phyloP scores from a whole-genome alignment of 23 tunicate genomes.

The Clavelina lepadiformis region DNA sequence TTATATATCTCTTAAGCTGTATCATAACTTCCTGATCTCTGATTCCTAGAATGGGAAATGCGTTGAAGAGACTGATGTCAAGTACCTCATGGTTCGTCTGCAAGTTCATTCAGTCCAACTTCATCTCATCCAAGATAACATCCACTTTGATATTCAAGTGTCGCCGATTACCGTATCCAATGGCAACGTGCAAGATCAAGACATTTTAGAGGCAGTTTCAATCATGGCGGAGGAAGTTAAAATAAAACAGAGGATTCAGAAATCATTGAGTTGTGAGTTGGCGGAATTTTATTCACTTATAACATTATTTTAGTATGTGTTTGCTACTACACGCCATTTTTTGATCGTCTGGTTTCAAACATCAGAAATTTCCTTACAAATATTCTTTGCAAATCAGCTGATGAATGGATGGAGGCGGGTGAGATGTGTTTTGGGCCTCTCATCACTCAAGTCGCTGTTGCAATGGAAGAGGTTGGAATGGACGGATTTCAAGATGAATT shows the following conservation, averaged over 20 bases:
- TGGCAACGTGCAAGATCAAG: constrained; percentile 70
- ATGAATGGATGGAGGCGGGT: constrained; percentile 87
- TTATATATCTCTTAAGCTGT: no score
- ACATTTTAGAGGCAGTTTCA: constrained; percentile 61
- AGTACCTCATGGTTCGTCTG: constrained; percentile 57
- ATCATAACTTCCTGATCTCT: no score
- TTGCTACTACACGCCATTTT: neutral
- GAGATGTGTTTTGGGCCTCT: constrained; percentile 69
- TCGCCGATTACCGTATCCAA: constrained; percentile 61
- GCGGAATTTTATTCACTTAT: no score
- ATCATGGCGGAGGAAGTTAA: constrained; percentile 45
- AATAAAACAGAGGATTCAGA: constrained; percentile 43
- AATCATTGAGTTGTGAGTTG: neutral
- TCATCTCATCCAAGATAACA: constrained; percentile 21
- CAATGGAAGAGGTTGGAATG: constrained; percentile 51
- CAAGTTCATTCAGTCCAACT: constrained; percentile 58
- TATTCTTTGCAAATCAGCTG: no score
- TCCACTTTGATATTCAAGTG: constrained; percentile 44
- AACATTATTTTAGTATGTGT: neutral
- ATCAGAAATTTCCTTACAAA: neutral
- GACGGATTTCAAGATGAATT: constrained; percentile 50
- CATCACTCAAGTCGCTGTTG: constrained; percentile 43
- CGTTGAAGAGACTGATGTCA: constrained; percentile 73
- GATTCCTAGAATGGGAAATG: constrained; percentile 52
- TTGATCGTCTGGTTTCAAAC: neutral